A percentile compares a stretch with the other conserved stretches of the same genome.
phyloP scores from a whole-genome alignment of 2,113 vertebrate genomes.

The Crotalus horridus region DNA sequence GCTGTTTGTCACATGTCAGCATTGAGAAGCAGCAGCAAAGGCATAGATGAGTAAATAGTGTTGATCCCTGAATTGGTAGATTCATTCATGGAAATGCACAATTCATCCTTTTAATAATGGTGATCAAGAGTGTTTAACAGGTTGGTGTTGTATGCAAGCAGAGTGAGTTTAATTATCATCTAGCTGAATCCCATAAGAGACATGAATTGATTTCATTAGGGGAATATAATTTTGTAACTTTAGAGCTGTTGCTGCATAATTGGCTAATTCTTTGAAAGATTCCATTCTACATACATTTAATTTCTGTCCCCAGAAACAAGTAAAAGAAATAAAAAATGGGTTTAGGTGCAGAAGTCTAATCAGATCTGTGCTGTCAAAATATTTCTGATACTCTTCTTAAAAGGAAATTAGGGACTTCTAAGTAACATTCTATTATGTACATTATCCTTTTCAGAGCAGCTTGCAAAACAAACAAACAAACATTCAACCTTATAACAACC shows the following conservation, averaged over 20 bases:
- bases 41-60: not conserved
- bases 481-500: not conserved
- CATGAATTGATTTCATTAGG: conserved; percentile 49
- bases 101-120: conserved; percentile 29
- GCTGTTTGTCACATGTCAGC: not conserved
- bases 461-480: conserved; percentile 33
- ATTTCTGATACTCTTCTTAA: conserved; percentile 30
- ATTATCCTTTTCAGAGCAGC: conserved; percentile 33
- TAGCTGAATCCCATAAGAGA: conserved; percentile 44
- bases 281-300: conserved; percentile 13
- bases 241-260: conserved; percentile 44
- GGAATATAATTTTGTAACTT: conserved; percentile 52
- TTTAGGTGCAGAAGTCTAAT: conserved; percentile 45
- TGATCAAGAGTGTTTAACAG: not conserved
- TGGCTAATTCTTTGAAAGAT: conserved; percentile 39
- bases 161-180: conserved; percentile 39
- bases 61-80: not conserved
- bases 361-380: conserved; percentile 18
- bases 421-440: conserved; percentile 25
- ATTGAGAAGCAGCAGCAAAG: not conserved
- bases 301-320: conserved; percentile 29
- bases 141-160: conserved; percentile 25
- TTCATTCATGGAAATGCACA: not conserved
- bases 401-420: conserved; percentile 39
- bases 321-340: conserved; percentile 31